phyloP scores from a whole-genome alignment of 2,888 invertebrate species.

The Andrena minutula region DNA sequence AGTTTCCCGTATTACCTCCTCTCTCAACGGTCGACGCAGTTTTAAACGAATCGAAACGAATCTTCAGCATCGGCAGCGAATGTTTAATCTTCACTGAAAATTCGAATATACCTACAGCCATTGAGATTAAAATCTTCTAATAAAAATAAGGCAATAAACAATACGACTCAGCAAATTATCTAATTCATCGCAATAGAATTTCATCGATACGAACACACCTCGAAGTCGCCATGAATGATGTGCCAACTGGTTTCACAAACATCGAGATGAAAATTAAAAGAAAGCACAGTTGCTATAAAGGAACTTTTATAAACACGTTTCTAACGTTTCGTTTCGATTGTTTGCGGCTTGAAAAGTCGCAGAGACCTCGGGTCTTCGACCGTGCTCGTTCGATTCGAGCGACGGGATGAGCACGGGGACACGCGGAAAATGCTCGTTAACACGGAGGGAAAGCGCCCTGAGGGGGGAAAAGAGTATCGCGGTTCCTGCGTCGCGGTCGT shows the following conservation, averaged over 20 bases:
- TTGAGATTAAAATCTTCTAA: not conserved
- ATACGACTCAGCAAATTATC: not conserved
- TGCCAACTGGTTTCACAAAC: too few species aligned
- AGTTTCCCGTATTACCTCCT: constrained; percentile 8
- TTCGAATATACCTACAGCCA: not conserved
- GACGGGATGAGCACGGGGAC: not conserved
- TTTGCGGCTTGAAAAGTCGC: not conserved
- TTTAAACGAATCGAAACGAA: constrained; percentile 6
- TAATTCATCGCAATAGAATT: not conserved
- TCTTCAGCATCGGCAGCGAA: not conserved
- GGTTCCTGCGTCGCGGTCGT: constrained; percentile 31
- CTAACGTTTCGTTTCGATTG: too few species aligned
- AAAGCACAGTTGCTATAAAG: not conserved
- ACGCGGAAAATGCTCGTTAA: constrained; percentile 37
- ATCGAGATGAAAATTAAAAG: too few species aligned
- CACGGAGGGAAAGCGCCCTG: not conserved
- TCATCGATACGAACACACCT: too few species aligned
- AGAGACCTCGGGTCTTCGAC: not conserved
- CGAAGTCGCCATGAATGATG: too few species aligned
- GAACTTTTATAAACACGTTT: not conserved
- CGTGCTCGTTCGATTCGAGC: constrained; percentile 14
- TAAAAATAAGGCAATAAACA: not conserved
- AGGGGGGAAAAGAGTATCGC: constrained; percentile 38
- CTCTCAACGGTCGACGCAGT: not conserved
- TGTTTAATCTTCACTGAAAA: not conserved